A percentile compares a stretch with the other conserved stretches of the same genome.
phyloP scores from a whole-genome alignment of 2,888 invertebrate species.

The Synergus itoensis region DNA sequence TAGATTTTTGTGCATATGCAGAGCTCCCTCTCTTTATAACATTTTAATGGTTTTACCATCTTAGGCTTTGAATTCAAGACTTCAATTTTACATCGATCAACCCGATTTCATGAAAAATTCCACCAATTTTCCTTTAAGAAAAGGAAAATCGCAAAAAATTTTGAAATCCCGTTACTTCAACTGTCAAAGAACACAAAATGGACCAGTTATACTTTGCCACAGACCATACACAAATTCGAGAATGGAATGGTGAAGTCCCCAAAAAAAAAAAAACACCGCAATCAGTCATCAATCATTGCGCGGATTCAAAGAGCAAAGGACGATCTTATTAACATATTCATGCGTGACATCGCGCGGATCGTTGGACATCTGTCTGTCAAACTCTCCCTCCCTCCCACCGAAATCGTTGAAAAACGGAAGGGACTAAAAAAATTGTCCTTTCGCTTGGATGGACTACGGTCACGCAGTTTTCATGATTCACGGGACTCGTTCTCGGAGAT shows the following conservation, averaged over 20 bases:
- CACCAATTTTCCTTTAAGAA: neutral
- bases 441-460: slow-evolving; percentile 28
- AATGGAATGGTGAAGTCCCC: neutral
- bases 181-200: neutral
- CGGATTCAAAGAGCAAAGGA: slow-evolving; percentile 25
- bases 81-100: neutral
- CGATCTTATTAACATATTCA: slow-evolving; percentile 57
- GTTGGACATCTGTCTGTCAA: slow-evolving; percentile 44
- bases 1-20: no score
- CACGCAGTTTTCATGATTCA: slow-evolving; percentile 38
- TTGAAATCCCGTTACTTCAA: neutral
- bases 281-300: slow-evolving; percentile 27
- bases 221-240: neutral
- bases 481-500: slow-evolving; percentile 18
- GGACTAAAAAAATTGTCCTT: slow-evolving; percentile 13
- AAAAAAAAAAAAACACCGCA: slow-evolving; percentile 3
- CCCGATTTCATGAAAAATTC: neutral
- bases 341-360: slow-evolving; percentile 49
- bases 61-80: no score
- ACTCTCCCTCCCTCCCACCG: neutral
- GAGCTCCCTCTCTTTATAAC: no score
- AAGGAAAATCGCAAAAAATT: neutral
- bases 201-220: neutral
- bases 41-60: no score
- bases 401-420: slow-evolving; percentile 32